These are phyloP conservation scores for Pachypeltis micranthus DNA, from an alignment of 1,140 invertebrate species.

Conservation along the genomic window DNA sequence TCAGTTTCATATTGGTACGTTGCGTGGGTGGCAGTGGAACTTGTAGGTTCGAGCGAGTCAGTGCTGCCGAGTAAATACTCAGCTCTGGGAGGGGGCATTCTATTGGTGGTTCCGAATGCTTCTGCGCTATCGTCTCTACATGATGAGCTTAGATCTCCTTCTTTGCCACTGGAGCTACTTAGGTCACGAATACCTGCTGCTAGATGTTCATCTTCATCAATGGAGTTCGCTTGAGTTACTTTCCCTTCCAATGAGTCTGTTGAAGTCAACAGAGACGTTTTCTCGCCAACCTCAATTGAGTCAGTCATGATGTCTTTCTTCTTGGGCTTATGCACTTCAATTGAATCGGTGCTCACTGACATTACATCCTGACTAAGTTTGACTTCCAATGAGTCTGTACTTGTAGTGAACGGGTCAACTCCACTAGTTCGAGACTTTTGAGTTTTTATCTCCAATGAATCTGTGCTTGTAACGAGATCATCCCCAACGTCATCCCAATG, in stretches of 20 bases:
- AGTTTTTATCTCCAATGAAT: slow-evolving; percentile 34
- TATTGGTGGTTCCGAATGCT: slow-evolving; percentile 29
- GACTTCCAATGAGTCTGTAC: slow-evolving; percentile 46
- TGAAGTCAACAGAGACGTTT: slow-evolving; percentile 33
- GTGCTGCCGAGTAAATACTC: slow-evolving; percentile 48
- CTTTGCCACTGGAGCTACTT: slow-evolving; percentile 36
- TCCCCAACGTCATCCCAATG: slow-evolving; percentile 27
- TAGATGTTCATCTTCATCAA: slow-evolving; percentile 36
- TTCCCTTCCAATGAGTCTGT: slow-evolving; percentile 28
- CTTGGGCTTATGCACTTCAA: slow-evolving; percentile 38
- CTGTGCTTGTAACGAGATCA: slow-evolving; percentile 34
- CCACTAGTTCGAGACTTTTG: slow-evolving; percentile 17
- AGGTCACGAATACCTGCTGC: slow-evolving; percentile 30
- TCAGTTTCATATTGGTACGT: slow-evolving; percentile 74
- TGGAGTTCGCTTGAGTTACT: slow-evolving; percentile 37
- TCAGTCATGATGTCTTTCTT: slow-evolving; percentile 36
- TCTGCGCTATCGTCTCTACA: slow-evolving; percentile 35
- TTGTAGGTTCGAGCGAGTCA: slow-evolving; percentile 53
- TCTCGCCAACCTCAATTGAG: slow-evolving; percentile 38
- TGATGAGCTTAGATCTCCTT: slow-evolving; percentile 37
- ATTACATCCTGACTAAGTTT: slow-evolving; percentile 40
- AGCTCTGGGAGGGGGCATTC: slow-evolving; percentile 31
- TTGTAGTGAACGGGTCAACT: slow-evolving; percentile 32
- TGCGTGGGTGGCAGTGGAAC: slow-evolving; percentile 63
- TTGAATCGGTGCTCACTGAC: slow-evolving; percentile 50